Evolutionary conservation across 2,113 vertebrate genomes (phyloP).

Genomic region (Mobula hypostoma): DNA sequence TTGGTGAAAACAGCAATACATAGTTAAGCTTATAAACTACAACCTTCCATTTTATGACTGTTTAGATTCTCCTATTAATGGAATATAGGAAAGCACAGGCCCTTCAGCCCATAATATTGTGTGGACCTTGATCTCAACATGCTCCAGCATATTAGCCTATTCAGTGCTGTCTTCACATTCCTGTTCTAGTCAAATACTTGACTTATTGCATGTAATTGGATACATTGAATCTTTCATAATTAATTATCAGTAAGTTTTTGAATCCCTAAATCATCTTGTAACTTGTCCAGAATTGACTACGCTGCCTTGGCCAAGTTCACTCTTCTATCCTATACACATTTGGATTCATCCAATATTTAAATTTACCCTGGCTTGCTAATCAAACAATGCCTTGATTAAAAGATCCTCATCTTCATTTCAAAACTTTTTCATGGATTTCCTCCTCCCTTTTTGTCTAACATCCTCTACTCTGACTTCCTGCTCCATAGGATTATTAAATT

Average conservation of each 20-base stretch:
- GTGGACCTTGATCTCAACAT: too few relatives aligned
- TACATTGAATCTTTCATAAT: too few relatives aligned
- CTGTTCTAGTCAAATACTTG: too few relatives aligned
- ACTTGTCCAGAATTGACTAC: not conserved
- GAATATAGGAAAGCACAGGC: too few relatives aligned
- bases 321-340: not conserved
- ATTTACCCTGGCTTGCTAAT: not conserved
- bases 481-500: not conserved
- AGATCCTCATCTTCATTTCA: not conserved
- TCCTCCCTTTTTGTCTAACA: not conserved
- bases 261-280: not conserved
- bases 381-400: not conserved
- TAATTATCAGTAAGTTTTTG: too few relatives aligned
- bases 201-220: too few relatives aligned
- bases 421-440: not conserved
- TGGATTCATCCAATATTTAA: not conserved
- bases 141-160: too few relatives aligned
- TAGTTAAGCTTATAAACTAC: not conserved
- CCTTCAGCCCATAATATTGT: too few relatives aligned
- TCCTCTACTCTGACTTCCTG: not conserved
- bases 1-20: not conserved
- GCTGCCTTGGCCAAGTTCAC: not conserved
- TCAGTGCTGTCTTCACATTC: too few relatives aligned
- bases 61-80: too few relatives aligned
- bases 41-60: not conserved